Conservation (phyloP, 2,113 vertebrate genomes). For the Triplophysa dalaica region DNA sequence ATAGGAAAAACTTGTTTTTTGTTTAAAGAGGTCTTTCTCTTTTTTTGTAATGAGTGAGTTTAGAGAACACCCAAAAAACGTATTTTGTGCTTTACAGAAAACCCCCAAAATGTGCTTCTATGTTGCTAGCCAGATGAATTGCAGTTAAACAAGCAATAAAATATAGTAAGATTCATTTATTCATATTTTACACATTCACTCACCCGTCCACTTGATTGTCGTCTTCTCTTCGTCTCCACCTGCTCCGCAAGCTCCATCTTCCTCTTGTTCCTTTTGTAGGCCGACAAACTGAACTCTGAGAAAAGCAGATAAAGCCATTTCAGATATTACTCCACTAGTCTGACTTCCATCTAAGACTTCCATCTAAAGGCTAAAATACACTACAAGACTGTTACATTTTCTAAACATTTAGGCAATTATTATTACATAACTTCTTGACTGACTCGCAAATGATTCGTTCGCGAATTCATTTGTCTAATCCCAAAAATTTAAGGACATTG, state of each 20-base stretch:
- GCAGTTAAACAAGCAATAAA: no score
- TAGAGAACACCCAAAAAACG: not conserved
- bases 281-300: slow-evolving; percentile 95
- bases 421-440: no score
- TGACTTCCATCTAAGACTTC: not conserved
- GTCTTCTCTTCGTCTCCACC: slow-evolving; percentile 92
- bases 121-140: no score
- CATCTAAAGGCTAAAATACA: no score
- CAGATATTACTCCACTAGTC: not conserved
- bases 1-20: not conserved
- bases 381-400: no score
- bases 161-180: no score
- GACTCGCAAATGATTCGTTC: no score
- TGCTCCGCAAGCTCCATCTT: slow-evolving; percentile 97
- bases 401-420: no score
- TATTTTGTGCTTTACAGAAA: not conserved
- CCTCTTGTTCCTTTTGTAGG: slow-evolving; percentile 97
- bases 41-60: slow-evolving; percentile 8
- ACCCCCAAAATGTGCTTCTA: no score
- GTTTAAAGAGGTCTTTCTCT: slow-evolving; percentile 6
- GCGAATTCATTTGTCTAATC: no score
- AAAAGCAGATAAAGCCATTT: slow-evolving; percentile 36
- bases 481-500: no score
- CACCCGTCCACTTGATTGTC: slow-evolving; percentile 80
- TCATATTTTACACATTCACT: slow-evolving; percentile 21